phyloP scores from a whole-genome alignment of 2,888 invertebrate species.

The Stenodera caucasica region DNA sequence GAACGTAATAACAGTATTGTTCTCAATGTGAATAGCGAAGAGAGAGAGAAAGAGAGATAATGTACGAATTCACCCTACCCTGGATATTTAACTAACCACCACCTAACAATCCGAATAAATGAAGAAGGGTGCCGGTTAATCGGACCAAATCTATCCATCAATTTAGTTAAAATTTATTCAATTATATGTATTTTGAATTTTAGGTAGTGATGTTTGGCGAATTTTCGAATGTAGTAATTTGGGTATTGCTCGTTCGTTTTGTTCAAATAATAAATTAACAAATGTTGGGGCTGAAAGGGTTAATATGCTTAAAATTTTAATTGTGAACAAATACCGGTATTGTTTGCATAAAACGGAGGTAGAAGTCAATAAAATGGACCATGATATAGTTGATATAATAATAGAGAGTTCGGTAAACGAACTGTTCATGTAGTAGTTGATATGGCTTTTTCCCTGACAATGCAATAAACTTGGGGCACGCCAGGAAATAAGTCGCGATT shows the following conservation, averaged over 20 bases:
- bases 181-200: too few relatives aligned
- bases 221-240: conserved; percentile 32
- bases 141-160: background rate
- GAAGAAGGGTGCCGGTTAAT: conserved; percentile 11
- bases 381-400: background rate
- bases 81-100: conserved; percentile 18
- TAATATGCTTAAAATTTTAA: conserved; percentile 58
- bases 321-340: conserved; percentile 53
- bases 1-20: conserved; percentile 45
- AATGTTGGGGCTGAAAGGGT: conserved; percentile 52
- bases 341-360: conserved; percentile 41
- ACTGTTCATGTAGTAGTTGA: conserved; percentile 30
- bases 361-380: conserved; percentile 43
- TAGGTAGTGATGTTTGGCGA: too few relatives aligned
- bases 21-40: conserved; percentile 26
- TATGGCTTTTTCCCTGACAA: conserved; percentile 40
- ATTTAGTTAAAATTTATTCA: background rate
- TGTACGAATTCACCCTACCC: background rate
- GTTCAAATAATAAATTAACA: conserved; percentile 49
- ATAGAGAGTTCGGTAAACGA: conserved; percentile 39
- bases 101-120: conserved; percentile 30
- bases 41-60: too few relatives aligned
- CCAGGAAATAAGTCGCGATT: conserved; percentile 45
- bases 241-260: conserved; percentile 36
- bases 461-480: conserved; percentile 46